Base-by-base conservation (phyloP, 2,888 invertebrate genomes). In the Apomyelois bistriatella region DNA sequence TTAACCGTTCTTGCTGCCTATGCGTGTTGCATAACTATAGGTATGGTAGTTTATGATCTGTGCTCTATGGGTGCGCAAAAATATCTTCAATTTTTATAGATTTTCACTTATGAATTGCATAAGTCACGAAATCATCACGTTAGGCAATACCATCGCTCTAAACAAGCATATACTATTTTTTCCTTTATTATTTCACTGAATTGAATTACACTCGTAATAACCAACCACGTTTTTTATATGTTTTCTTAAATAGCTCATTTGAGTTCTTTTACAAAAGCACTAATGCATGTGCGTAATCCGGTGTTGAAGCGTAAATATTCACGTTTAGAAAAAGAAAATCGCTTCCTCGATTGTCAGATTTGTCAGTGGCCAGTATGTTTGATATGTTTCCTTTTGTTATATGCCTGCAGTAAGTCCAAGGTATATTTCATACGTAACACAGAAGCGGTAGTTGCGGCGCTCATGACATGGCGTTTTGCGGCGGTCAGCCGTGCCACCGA, bases 21-120 rank as follows among this genome's bases (percentile, higher is more conserved):
- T 69, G 70, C 51, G 68, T 49, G 60, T 72, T 74, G 75, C 74
- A 74, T 78, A 69, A 70, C 62, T 47, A 52, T 10, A 4, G 32
- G 10, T 15, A 52, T 48, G 47, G 16, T 15, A 52, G 43, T 47
- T 35, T 41, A 32, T 15, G 35, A 12, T 37, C 12, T 22, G 9
- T 49, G 46, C 7, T 16, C 38, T 36, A 30, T 42, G 13, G 36
- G 15, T n/a, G 40, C 42, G 46, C 46, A 13, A 53, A 58, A 59
- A 53, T 47, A 46, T 38, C 36, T 49, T 41, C 9, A 47, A 9
- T 43, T 58, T 53, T 32, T 55, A 59, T 61, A 48, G 55, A 61
- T 59, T 61, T 60, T 57, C 55, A 53, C 53, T 53, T 52, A 56
- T 56, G 56, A 62, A 65, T 66, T 63, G 55, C 62, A 52, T 54